Percentiles rank a stretch among this genome's conserved stretches.
Evolutionary conservation across 2,888 invertebrate genomes (phyloP).

Genomic region (Linnaemya vulpina): DNA sequence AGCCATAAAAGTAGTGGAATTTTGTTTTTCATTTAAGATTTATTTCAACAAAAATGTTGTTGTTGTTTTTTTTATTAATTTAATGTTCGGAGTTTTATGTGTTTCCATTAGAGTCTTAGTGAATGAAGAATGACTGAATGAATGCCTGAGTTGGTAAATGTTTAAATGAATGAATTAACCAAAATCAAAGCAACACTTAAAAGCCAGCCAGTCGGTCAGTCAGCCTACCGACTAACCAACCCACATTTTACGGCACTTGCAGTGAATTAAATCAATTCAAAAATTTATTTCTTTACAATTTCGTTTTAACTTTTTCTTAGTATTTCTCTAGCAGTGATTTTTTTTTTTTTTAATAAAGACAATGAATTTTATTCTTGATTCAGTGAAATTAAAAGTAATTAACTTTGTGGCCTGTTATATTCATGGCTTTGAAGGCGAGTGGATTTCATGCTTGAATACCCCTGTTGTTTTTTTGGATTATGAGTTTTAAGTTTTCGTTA

Average conservation of each 20-base stretch:
- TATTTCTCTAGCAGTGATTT: slow-evolving; percentile 33
- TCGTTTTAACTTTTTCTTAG: not conserved
- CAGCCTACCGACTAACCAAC: slow-evolving; percentile 59
- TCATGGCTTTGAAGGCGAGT: not conserved
- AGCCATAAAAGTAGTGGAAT: slow-evolving; percentile 37
- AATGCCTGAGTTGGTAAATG: slow-evolving; percentile 21
- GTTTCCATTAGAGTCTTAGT: slow-evolving; percentile 7
- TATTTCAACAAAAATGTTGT: slow-evolving; percentile 40
- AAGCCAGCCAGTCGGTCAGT: not conserved
- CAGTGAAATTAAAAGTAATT: slow-evolving; percentile 50
- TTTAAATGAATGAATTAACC: slow-evolving; percentile 63
- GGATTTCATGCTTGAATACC: not conserved
- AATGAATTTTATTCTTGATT: slow-evolving; percentile 41
- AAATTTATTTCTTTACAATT: slow-evolving; percentile 22
- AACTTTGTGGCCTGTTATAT: not conserved
- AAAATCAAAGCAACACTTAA: slow-evolving; percentile 19
- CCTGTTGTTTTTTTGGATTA: not conserved
- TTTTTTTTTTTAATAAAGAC: too few relatives aligned
- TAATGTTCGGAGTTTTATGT: slow-evolving; percentile 47
- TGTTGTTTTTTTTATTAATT: slow-evolving; percentile 27
- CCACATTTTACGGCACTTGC: slow-evolving; percentile 57
- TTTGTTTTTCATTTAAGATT: slow-evolving; percentile 23
- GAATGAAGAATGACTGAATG: slow-evolving; percentile 1
- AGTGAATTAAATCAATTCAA: slow-evolving; percentile 21
- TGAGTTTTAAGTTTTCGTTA: slow-evolving; percentile 9